Conservation (phyloP, 2,888 invertebrate species). For the Protodeltote pygarga region DNA sequence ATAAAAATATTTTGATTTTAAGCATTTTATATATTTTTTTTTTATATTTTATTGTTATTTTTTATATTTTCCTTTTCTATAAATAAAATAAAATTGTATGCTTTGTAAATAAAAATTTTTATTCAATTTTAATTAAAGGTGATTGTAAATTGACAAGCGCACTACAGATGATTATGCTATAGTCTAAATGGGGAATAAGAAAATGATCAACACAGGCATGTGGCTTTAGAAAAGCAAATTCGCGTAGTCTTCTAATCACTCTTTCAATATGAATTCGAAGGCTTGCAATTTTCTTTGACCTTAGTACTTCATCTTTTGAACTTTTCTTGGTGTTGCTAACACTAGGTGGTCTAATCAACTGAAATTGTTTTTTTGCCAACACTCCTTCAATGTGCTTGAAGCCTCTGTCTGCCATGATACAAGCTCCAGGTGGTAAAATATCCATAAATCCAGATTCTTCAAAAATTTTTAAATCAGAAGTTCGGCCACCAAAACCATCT, state of each 20-base stretch:
- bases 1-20: no score
- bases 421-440: slow-evolving; percentile 1
- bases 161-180: slow-evolving; percentile 3
- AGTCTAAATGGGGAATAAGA: not conserved
- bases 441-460: slow-evolving; percentile 28
- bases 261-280: slow-evolving; percentile 36
- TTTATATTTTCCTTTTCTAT: no score
- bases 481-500: slow-evolving; percentile 54
- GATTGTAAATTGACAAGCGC: slow-evolving; percentile 7
- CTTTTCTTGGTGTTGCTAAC: slow-evolving; percentile 10
- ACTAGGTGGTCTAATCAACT: slow-evolving; percentile 27
- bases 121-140: slow-evolving; percentile 1
- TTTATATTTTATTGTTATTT: no score
- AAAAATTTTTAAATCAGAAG: slow-evolving; percentile 25
- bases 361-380: slow-evolving; percentile 12
- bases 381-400: slow-evolving; percentile 31
- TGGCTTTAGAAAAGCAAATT: slow-evolving; percentile 12
- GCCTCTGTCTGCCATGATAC: slow-evolving; percentile 25
- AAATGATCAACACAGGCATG: slow-evolving; percentile 4
- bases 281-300: slow-evolving; percentile 21
- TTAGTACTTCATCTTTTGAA: slow-evolving; percentile 8
- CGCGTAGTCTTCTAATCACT: slow-evolving; percentile 20
- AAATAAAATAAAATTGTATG: no score
- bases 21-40: no score
- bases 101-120: no score